A percentile compares a stretch with the other conserved stretches of the same genome.
Conservation (phyloP, 2,797 vertebrate genomes). For the Phoeniculus purpureus region DNA sequence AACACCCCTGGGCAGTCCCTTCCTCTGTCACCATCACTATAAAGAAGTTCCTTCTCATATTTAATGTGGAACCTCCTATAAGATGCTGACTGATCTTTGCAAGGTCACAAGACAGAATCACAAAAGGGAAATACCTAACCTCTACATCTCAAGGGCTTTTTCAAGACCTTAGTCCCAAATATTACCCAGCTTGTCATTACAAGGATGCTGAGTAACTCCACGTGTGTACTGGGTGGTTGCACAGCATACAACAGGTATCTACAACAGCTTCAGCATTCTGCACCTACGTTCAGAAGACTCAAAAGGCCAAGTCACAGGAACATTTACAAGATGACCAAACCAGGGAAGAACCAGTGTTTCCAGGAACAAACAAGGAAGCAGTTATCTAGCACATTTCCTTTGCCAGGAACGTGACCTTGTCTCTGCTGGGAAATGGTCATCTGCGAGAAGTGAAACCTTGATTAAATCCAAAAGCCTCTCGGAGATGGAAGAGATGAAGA, state of each 20-base stretch:
- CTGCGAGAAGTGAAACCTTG: neutral
- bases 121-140: neutral
- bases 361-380: constrained; percentile 38
- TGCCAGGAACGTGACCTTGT: neutral
- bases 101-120: neutral
- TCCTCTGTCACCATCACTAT: no score
- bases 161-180: neutral
- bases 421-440: constrained; percentile 15
- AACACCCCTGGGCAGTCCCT: no score
- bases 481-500: neutral
- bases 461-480: fast-evolving
- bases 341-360: neutral
- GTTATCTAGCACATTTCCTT: neutral
- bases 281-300: neutral
- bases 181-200: neutral
- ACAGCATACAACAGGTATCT: fast-evolving
- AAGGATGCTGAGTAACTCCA: neutral
- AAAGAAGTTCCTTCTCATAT: no score
- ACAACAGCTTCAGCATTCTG: neutral
- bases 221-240: fast-evolving
- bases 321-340: neutral
- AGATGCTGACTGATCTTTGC: neutral
- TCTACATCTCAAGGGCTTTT: neutral
- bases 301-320: neutral
- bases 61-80: no score